phyloP scores from a whole-genome alignment of 2,888 invertebrate genomes.

The Gibbula magus region DNA sequence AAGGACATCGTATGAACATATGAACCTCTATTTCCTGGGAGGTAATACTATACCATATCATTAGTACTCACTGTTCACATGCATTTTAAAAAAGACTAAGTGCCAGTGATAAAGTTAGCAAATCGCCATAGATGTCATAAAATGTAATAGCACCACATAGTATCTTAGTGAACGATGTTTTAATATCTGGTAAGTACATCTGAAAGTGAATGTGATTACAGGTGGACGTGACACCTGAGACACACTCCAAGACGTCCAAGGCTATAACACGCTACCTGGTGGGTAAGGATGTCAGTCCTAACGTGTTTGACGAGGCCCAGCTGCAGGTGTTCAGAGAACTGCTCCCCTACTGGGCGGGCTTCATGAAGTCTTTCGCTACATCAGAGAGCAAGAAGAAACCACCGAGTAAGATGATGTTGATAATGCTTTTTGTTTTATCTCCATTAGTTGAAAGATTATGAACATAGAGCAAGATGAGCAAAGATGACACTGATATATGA shows the following conservation, averaged over 20 bases:
- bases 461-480: no score
- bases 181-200: no score
- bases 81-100: no score
- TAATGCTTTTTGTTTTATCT: no score
- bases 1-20: no score
- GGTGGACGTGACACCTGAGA: slow-evolving; percentile 67
- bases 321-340: slow-evolving; percentile 71
- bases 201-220: slow-evolving; percentile 35
- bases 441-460: no score
- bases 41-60: no score
- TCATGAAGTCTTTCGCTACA: slow-evolving; percentile 54
- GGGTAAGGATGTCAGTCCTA: slow-evolving; percentile 67
- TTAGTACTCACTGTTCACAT: no score
- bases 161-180: not conserved
- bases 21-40: no score
- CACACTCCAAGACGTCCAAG: slow-evolving; percentile 66
- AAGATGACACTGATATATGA: no score
- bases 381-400: slow-evolving; percentile 61
- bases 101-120: no score
- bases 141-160: not conserved
- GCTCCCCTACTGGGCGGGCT: slow-evolving; percentile 74
- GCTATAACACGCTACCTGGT: slow-evolving; percentile 66
- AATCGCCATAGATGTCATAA: not conserved
- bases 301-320: slow-evolving; percentile 73
- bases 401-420: slow-evolving; percentile 54